Evolutionary conservation across 2,888 invertebrate species (phyloP), one percentile per base, ranked within the genome.

Genomic region (Calliopum simillimum): DNA sequence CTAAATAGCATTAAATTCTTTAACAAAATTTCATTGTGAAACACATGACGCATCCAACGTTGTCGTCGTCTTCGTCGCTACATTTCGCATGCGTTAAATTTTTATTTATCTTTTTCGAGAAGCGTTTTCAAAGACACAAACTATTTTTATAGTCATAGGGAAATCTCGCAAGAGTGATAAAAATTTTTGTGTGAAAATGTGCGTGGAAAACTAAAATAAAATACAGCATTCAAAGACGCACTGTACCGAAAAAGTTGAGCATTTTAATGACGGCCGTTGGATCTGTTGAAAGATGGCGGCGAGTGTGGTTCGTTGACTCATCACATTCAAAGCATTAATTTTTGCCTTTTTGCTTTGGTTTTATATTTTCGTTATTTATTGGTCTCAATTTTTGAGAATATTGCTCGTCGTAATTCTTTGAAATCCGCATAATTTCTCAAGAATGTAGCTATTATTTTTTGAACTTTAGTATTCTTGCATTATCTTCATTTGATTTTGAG

Each of bases 291-390:
- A 61, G 61, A 61, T 61, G 44, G 23, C 41, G 46, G 16, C 33
- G 11, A 25, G 49, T n/a, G 44, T 16, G 43, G 59, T 67, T 59
- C 67, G 59, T 67, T 67, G 67, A 67, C 59, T 67, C 67, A 59
- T 59, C 55, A 46, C 21, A 3, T 21, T 33, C 8, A 33, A 33
- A 33, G 2, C 33, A 33, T 33, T 33, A 33, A 33, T 33, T 33
- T 33, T 8, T 33, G 33, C 33, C 33, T 4, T 6, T 33, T 33
- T 33, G 33, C 33, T 33, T 33, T 33, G 33, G 8, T 6, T 33
- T 33, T 33, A 2, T 6, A 33, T 33, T 8, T 33, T 33, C 33
- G 33, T 33, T 8, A 33, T 33, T 33, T 33, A 33, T 33, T 33
- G 5, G 33, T 33, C 33, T 33, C 5, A 33, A 8, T 33, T 33